phyloP scores from a whole-genome alignment of 2,888 invertebrate species.

The Rhingia campestris region DNA sequence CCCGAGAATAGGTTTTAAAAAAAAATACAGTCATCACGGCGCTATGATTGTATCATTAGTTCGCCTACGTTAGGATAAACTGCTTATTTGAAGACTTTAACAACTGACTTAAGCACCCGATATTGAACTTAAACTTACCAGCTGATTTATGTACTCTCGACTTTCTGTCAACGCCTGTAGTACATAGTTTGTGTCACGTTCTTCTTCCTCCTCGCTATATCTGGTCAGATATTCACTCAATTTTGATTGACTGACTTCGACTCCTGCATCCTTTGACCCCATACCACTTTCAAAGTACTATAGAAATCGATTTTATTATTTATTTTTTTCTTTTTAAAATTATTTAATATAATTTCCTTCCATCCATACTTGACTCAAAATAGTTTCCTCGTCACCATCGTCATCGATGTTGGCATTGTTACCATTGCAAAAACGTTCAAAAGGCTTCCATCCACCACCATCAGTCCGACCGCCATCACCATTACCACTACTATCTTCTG shows the following conservation, averaged over 20 bases:
- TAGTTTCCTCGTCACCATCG: conserved; percentile 74
- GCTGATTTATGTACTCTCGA: conserved; percentile 74
- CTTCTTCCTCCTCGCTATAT: conserved; percentile 74
- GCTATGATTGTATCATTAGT: no score
- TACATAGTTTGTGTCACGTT: conserved; percentile 75
- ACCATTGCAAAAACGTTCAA: conserved; percentile 5
- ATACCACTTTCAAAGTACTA: conserved; percentile 59
- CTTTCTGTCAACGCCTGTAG: conserved; percentile 75
- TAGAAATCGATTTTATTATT: conserved; percentile 20
- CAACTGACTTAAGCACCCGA: no score
- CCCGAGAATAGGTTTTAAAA: no score
- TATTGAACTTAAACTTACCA: conserved; percentile 63
- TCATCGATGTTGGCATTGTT: conserved; percentile 44
- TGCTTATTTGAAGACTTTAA: no score
- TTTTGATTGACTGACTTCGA: conserved; percentile 23
- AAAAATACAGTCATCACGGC: no score
- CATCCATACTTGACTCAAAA: conserved; percentile 71
- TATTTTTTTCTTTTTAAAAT: conserved; percentile 2
- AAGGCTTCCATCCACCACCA: conserved; percentile 29
- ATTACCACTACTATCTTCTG: conserved; percentile 53
- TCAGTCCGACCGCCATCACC: conserved; percentile 14
- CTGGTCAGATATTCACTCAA: conserved; percentile 38
- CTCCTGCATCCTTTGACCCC: background rate
- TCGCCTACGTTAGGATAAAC: no score
- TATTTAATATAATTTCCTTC: conserved; percentile 58